A percentile compares a stretch with the other conserved stretches of the same genome.
Evolutionary conservation across 2,113 vertebrate genomes (phyloP).

Genomic region (Eulacestoma nigropectus): DNA sequence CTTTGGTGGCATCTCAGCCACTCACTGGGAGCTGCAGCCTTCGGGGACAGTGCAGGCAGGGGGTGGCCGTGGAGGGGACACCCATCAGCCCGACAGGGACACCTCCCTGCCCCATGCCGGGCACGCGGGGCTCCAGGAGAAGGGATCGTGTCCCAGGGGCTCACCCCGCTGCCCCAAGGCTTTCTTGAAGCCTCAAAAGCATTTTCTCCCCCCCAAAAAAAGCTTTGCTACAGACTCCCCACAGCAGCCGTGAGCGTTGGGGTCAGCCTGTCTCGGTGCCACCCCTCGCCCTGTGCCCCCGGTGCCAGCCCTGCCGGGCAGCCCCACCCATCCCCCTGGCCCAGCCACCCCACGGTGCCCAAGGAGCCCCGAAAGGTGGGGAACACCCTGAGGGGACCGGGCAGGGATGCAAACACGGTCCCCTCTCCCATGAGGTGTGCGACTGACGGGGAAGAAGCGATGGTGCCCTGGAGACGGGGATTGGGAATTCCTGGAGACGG

Average conservation of each 20-base stretch:
- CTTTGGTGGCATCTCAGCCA: background rate
- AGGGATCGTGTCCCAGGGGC: rapidly evolving
- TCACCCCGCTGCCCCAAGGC: background rate
- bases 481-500: background rate
- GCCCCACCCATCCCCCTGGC: background rate
- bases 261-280: background rate
- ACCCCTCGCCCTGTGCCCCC: rapidly evolving
- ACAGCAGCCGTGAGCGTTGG: rapidly evolving
- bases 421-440: background rate
- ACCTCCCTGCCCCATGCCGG: rapidly evolving
- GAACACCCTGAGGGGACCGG: background rate
- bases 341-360: background rate
- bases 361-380: background rate
- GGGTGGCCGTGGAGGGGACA: rapidly evolving
- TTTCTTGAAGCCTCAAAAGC: background rate
- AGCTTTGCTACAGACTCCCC: background rate
- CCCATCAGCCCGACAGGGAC: background rate
- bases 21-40: background rate
- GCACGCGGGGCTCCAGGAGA: background rate
- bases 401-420: too few species aligned
- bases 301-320: background rate
- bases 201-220: rapidly evolving
- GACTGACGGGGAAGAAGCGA: background rate
- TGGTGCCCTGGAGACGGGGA: too few species aligned
- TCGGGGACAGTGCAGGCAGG: background rate